Percentiles rank a stretch among this genome's conserved stretches.
These are phyloP conservation scores for Azemiops feae DNA, from an alignment of 2,113 vertebrate genomes.

Conservation along the genomic window DNA sequence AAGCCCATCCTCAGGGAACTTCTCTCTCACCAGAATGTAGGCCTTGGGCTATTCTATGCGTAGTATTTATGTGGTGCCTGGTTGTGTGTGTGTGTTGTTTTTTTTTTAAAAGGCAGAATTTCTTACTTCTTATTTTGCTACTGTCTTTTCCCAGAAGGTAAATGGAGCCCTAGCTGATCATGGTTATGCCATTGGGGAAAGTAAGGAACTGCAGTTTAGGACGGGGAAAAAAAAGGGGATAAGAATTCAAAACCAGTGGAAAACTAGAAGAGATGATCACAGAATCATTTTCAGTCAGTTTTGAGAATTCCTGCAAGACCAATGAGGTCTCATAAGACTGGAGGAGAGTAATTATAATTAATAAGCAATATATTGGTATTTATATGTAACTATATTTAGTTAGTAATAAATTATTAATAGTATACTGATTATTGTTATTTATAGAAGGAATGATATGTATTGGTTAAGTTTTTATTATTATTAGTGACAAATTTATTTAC, in stretches of 20 bases:
- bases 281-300: neutral
- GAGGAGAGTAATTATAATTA: no score
- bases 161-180: neutral
- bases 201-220: neutral
- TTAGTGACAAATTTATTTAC: no score
- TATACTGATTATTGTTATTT: no score
- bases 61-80: neutral
- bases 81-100: neutral
- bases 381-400: no score
- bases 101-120: neutral
- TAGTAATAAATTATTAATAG: no score
- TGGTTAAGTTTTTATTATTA: no score
- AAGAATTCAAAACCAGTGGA: neutral
- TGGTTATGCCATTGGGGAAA: neutral
- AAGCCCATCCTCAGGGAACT: neutral
- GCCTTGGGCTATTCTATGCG: no score
- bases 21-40: no score
- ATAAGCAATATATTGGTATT: no score
- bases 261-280: no score
- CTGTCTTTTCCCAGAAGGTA: neutral
- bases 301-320: neutral
- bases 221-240: neutral
- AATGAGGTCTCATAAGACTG: neutral
- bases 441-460: no score
- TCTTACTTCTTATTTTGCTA: neutral